phyloP scores from a whole-genome alignment of 1,140 invertebrate species.

The Brachionus rubens region DNA sequence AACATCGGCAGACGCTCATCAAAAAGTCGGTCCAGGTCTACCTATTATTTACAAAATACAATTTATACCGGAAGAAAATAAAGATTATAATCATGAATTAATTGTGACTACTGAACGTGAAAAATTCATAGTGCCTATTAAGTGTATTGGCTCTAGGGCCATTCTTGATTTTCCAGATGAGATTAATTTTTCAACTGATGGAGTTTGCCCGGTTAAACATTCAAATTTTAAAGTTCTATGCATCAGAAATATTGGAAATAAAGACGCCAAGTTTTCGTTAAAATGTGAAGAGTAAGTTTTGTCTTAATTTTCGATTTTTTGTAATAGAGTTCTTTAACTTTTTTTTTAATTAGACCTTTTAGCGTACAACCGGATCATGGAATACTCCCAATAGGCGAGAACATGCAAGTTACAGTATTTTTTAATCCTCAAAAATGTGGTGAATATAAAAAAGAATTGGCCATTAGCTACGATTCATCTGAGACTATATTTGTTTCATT shows the following conservation, averaged over 20 bases:
- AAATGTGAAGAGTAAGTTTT: conserved; percentile 52
- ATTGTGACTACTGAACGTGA: conserved; percentile 60
- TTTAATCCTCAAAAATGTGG: conserved; percentile 57
- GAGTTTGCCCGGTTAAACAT: conserved; percentile 56
- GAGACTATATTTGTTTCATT: conserved; percentile 56
- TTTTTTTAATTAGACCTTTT: conserved; percentile 54
- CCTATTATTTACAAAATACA: conserved; percentile 58
- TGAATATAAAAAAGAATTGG: conserved; percentile 54
- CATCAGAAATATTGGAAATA: conserved; percentile 60
- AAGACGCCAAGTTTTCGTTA: conserved; percentile 58
- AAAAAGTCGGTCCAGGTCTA: conserved; percentile 60
- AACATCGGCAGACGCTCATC: conserved; percentile 56
- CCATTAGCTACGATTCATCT: conserved; percentile 57
- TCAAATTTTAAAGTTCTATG: conserved; percentile 55
- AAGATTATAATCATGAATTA: conserved; percentile 60
- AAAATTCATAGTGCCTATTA: conserved; percentile 60
- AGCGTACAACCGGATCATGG: conserved; percentile 57
- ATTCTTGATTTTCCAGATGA: conserved; percentile 61
- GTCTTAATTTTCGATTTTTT: neutral
- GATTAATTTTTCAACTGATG: conserved; percentile 53
- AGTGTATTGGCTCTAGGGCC: conserved; percentile 58
- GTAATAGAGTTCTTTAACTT: no score
- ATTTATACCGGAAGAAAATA: conserved; percentile 60
- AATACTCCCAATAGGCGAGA: conserved; percentile 56
- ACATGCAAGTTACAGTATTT: conserved; percentile 58